Percentiles rank a stretch among this genome's conserved stretches.
phyloP scores from a whole-genome alignment of 1,140 invertebrate genomes.

The Aricia agestis region DNA sequence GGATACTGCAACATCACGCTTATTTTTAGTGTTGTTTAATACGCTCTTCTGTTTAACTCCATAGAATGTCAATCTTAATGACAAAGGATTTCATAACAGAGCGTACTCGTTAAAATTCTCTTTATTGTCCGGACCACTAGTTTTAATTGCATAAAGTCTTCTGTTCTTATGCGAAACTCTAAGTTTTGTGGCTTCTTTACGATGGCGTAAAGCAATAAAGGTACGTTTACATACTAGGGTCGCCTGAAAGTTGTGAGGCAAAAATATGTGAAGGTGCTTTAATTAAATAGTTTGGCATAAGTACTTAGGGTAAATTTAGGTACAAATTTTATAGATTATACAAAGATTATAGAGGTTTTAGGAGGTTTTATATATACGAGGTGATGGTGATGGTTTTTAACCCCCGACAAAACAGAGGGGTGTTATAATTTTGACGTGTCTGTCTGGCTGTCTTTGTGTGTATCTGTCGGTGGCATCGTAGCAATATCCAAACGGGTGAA shows the following conservation, averaged over 20 bases:
- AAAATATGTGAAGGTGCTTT: background rate
- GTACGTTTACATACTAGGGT: background rate
- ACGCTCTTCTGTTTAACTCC: constrained; percentile 22
- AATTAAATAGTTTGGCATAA: background rate
- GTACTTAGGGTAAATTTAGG: no score
- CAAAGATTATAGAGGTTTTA: no score
- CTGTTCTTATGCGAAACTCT: background rate
- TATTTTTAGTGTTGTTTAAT: constrained; percentile 63
- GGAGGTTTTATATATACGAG: no score
- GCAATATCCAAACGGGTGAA: no score
- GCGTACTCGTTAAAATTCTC: constrained; percentile 22
- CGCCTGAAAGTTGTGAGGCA: background rate
- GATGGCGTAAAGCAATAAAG: background rate
- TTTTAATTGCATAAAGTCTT: constrained; percentile 1
- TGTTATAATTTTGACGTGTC: no score
- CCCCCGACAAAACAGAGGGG: no score
- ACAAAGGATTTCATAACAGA: constrained; percentile 31
- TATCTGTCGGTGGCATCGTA: no score
- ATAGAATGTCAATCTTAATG: constrained; percentile 54
- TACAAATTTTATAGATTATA: no score
- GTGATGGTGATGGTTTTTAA: no score
- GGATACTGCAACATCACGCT: constrained; percentile 67
- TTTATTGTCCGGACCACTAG: background rate
- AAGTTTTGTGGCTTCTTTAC: background rate
- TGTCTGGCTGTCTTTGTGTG: no score